Evolutionary conservation across 2,113 vertebrate species (phyloP), one percentile per base, ranked within the genome.

Genomic region (Pyxicephalus adspersus): DNA sequence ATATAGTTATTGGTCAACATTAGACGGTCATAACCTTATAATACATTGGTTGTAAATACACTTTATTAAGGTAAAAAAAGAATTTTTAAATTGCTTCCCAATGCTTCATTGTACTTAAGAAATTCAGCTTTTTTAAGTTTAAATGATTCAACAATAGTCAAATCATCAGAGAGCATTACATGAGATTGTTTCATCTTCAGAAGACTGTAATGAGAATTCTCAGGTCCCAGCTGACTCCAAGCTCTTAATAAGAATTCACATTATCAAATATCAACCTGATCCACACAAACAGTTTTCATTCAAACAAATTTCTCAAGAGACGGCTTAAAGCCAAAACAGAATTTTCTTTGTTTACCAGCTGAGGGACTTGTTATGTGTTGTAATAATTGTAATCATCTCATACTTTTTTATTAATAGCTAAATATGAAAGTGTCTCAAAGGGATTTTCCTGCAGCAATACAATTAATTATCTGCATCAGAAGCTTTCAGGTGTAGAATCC

Each of bases 251-350:
- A 54, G 17, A 54, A 54, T 54, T 50, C 66, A 8, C 67, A 29
- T 54, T 51, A 28, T 50, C 23, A 19, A 54, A 23, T 54, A 4
- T 29, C 25, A 51, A 45, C 38, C 38, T 45, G 38, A 45, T 45
- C 6, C 2, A 45, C 38, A 45, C 38, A 54, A 71, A 28, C 38
- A 50, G 54, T 25, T 9, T 19, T 25, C 50, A 71, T 13, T 38
- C 8, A 66, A n/a, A 22, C 66, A 70, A 50, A 67, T 50, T 67
- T 38, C 67, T 54, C 52, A 18, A 54, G 67, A 71, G 67, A 54
- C 18, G 0, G 16, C 5, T 16, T 4, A 4, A 19, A 52, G 6
- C 17, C 18, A 71, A 54, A 54, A 54, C 28, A 71, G 5, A 19
- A 71, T 20, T 11, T 9, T 71, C 17, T 7, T 23, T 26, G 22